Conservation (phyloP, 2,113 vertebrate species). For the Zapornia atra region DNA sequence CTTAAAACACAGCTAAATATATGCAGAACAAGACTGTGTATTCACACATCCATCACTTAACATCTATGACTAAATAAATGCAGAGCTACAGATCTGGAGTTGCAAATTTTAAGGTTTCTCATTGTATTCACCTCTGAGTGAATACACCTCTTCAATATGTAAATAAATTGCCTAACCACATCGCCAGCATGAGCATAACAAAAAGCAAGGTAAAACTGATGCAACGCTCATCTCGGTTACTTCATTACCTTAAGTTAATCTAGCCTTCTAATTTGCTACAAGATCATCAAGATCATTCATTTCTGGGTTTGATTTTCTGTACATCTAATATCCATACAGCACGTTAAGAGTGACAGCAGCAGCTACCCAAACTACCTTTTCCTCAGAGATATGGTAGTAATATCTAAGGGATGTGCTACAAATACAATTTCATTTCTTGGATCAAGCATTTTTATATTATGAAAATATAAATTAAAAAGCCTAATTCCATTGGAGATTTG, state of each 20-base stretch:
- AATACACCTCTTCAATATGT: neutral
- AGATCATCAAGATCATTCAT: neutral
- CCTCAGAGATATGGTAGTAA: neutral
- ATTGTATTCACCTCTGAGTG: neutral
- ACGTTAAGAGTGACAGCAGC: neutral
- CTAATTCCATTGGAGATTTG: neutral
- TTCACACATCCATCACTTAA: neutral
- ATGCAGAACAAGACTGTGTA: neutral
- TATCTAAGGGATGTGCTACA: neutral
- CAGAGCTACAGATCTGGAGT: neutral
- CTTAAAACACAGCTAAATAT: neutral
- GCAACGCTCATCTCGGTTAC: neutral
- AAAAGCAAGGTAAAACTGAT: neutral
- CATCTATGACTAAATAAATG: neutral
- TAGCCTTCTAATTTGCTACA: neutral
- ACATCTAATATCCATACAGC: neutral
- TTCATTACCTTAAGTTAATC: neutral
- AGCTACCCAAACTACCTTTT: neutral
- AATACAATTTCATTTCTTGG: neutral
- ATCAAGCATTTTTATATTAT: neutral
- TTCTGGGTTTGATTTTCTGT: neutral
- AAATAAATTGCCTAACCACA: neutral
- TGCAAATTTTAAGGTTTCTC: neutral
- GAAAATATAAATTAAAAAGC: neutral
- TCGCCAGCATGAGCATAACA: neutral